Percentiles rank a stretch among this genome's conserved stretches.
Evolutionary conservation across 2,797 vertebrate species (phyloP).

Genomic region (Brachyalestes nurse): DNA sequence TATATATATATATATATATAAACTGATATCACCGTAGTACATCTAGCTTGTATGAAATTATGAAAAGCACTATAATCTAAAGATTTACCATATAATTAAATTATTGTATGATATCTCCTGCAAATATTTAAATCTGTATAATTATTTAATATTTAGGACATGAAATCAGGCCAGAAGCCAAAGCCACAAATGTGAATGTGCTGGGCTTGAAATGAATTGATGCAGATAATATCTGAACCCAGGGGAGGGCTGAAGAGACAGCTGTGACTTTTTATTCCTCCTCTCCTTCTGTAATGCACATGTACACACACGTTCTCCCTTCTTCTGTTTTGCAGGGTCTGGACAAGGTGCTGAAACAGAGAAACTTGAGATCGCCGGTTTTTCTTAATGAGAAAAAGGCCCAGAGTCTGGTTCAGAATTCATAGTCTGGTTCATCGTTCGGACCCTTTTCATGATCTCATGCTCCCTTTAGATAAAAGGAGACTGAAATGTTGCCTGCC

Average conservation of each 20-base stretch:
- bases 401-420: constrained; percentile 61
- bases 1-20: too few relatives aligned
- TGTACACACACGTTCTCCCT: not conserved
- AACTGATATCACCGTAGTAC: too few relatives aligned
- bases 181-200: not conserved
- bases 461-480: not conserved
- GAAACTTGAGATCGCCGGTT: constrained; percentile 77
- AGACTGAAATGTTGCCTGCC: not conserved
- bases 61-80: not conserved
- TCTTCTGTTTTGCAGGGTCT: constrained; percentile 79
- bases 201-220: not conserved
- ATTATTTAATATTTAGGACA: not conserved
- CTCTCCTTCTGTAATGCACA: not conserved
- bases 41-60: not conserved
- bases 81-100: too few relatives aligned
- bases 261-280: constrained; percentile 13
- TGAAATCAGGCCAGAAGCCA: not conserved
- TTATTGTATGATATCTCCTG: too few relatives aligned
- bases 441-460: not conserved
- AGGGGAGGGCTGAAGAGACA: not conserved
- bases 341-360: constrained; percentile 80
- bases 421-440: constrained; percentile 8
- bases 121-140: not conserved
- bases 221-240: constrained; percentile 5
- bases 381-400: constrained; percentile 76